These are phyloP conservation scores for Brachionichthys hirsutus DNA, from an alignment of 2,113 vertebrate species.

Conservation along the genomic window DNA sequence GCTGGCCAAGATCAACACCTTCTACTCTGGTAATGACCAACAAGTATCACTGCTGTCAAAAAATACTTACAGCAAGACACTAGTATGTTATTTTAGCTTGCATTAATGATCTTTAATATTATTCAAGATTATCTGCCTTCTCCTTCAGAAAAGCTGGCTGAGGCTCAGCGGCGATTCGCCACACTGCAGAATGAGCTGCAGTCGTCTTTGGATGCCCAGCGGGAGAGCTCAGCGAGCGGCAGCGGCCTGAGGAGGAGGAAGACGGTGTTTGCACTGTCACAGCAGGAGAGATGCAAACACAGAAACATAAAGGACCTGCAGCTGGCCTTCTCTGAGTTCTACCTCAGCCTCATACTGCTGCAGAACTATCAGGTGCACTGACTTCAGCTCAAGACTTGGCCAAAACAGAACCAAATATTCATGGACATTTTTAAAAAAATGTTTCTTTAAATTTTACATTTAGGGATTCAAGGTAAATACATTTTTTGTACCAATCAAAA, in stretches of 20 bases:
- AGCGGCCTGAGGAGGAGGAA: constrained; percentile 83
- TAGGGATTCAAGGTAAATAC: no score
- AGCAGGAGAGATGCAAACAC: constrained; percentile 94
- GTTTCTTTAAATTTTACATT: no score
- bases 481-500: no score
- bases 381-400: no score
- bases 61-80: background rate
- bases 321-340: constrained; percentile 99
- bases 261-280: constrained; percentile 94
- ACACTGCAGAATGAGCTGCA: constrained; percentile 96
- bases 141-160: constrained; percentile 91
- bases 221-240: constrained; percentile 81
- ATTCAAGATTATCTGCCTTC: background rate
- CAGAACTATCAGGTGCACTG: constrained; percentile 95
- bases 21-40: constrained; percentile 91
- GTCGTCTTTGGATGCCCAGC: constrained; percentile 92
- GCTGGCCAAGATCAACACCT: constrained; percentile 99
- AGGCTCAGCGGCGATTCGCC: constrained; percentile 94
- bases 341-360: constrained; percentile 98
- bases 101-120: background rate
- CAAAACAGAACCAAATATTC: no score
- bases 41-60: background rate
- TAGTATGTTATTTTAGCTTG: background rate
- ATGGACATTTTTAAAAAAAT: no score
- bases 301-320: constrained; percentile 97